Evolutionary conservation across 1,140 invertebrate genomes (phyloP), one percentile per base, ranked within the genome.

Genomic region (Meloidogyne chitwoodi): DNA sequence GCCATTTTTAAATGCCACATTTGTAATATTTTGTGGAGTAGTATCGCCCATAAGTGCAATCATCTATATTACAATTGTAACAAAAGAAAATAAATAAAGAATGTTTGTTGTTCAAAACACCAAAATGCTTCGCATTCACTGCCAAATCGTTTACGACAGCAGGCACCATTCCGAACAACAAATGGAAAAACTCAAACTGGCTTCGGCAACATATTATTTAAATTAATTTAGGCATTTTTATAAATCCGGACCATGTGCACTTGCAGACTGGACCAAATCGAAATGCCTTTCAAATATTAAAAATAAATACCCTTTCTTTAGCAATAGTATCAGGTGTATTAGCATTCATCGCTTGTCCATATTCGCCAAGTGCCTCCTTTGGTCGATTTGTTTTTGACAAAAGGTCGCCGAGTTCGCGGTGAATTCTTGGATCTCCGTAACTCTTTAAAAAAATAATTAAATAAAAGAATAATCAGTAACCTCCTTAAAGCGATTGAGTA

Each of bases 341-440:
- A n/a, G 1, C 12, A 38, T 73, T 73, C 1, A 29, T 61, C 24
- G 41, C 56, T 64, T 64, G 31, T 11, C 31, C 48, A 31, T 63
- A 62, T 19, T 72, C 70, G 6, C 34, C 56, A 27, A 56, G 26
- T 8, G 70, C 70, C 12, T 72, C 70, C 29, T n/a, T 72, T 22
- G 48, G 56, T 12, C 70, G 48, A 63, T 72, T 72, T 12, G 70
- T 72, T 29, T 72, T 72, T 34, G 70, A 72, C 41, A 72, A 63
- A 24, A 72, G 56, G 22, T 72, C 70, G 8, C 70, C 70, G 3
- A 72, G 31, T 24, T 72, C 70, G 22, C 70, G 70, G 27, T 72
- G 70, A 27, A 72, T 64, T 72, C 44, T 56, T n/a, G 70, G 12
- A 62, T 72, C 70, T 8, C 56, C 70, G 63, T 63, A 72, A 62